Base-by-base conservation (phyloP, 2,888 invertebrate genomes). In the Suillia variegata region DNA sequence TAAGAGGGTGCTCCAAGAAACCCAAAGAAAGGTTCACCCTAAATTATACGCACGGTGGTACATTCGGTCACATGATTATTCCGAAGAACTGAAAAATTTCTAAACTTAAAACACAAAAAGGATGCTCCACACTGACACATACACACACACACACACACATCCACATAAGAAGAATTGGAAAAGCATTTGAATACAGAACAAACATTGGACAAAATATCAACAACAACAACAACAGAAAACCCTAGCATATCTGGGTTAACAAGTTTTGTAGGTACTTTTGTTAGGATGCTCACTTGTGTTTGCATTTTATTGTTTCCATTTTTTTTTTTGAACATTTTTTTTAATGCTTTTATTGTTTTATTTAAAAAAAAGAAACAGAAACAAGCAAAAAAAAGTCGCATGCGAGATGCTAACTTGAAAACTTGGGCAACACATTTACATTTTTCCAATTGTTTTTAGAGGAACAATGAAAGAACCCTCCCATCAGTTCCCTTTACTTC, bases 251-350 rank as follows among this genome's bases (percentile, higher is more conserved):
- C 45, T 45, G 45, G 45, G 45, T 45, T 45, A 45, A 20, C 45
- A 45, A 20, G 38, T 38, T 38, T 38, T n/a, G 10, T 10, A n/a
- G 12, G 18, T 45, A 13, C 45, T 20, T 4, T 17, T 20, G 45
- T 45, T 61, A 62, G 38, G 42, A 31, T 20, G 33, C 34, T 53
- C 38, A 51, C 51, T 26, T 33, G 45, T 13, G 45, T 45, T 45
- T 45, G 45, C 3, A 45, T 45, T 45, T 45, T 20, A 45, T 45
- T n/a, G n/a, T n/a, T n/a, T n/a, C n/a, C n/a, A n/a, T n/a, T 45
- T 17, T 3, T 45, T 45, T 38, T 45, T 8, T 38, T 4, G 38
- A 38, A 10, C n/a, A 38, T 38, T 20, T 20, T 45, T 45, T 13
- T 18, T 18, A 20, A 3, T 45, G 45, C 18, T 45, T 17, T 4